Base-by-base conservation (phyloP, 2,888 invertebrate species). In the Drosophila macrospina region DNA sequence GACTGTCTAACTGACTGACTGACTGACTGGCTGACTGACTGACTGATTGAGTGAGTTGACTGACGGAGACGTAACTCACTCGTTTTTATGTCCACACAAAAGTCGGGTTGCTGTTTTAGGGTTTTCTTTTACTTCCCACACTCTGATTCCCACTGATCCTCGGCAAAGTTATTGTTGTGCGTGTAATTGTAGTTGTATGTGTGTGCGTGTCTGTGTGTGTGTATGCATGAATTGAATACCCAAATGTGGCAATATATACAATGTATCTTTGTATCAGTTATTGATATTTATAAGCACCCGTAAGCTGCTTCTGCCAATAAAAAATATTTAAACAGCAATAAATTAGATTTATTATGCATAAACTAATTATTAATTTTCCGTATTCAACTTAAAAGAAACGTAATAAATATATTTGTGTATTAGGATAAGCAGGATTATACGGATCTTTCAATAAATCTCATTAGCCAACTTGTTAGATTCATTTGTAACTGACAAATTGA, bases 31-130 rank as follows among this genome's bases (percentile, higher is more conserved):
- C 34, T 36, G 72, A 54, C 45, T 6, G 56, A 47, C 62, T 45
- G 69, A 45, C 59, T 20, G 69, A 47, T 13, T 30, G 60, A 51
- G 5, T 47, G 47, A 65, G 48, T 42, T 47, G 51, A 63, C 67
- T 57, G 69, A 68, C 71, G 45, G 44, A 59, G 24, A 77, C 78
- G 76, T 83, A 87, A 81, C 87, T 87, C 74, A 73, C 70, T 76
- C 82, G 65, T 87, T 83, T 83, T 87, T 83, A 83, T 83, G 76
- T 61, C 87, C 80, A 77, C 85, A 84, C 85, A 76, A 76, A 84
- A 76, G 75, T 72, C 69, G 42, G 39, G 36, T 32, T 62, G 64
- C 69, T 42, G 50, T 74, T 72, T 79, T 66, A 66, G 76, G 69
- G 68, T 65, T 70, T 82, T 75, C 65, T 55, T 61, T 74, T 61